Percentiles rank a stretch among this genome's conserved stretches.
Evolutionary conservation across 2,113 vertebrate species (phyloP).

Genomic region (Lagopus leucura): DNA sequence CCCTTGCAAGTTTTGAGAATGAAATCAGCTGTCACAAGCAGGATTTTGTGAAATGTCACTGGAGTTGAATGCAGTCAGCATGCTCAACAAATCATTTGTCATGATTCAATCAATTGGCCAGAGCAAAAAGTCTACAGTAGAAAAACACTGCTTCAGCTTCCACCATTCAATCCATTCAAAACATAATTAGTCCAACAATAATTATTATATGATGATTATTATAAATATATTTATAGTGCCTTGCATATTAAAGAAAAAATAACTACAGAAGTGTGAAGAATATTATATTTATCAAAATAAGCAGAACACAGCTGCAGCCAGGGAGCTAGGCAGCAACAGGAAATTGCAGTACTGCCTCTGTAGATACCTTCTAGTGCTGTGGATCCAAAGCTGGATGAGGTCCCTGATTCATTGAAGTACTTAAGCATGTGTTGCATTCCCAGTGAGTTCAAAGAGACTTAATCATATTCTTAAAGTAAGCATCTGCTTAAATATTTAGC

Average conservation of each 20-base stretch:
- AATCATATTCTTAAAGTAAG: conserved; percentile 42
- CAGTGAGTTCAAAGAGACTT: conserved; percentile 41
- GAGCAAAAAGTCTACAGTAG: neutral
- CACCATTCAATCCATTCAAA: neutral
- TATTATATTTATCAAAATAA: neutral
- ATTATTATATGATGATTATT: neutral
- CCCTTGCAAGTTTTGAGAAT: conserved; percentile 44
- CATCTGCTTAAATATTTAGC: conserved; percentile 42
- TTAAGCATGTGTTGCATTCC: conserved; percentile 38
- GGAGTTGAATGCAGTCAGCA: conserved; percentile 24
- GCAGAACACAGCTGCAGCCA: neutral
- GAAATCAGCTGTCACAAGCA: conserved; percentile 40
- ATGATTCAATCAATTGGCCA: conserved; percentile 3
- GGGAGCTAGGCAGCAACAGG: neutral
- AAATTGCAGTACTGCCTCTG: neutral
- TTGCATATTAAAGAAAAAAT: neutral
- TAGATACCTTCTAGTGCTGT: neutral
- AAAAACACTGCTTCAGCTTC: neutral
- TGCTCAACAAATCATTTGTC: conserved; percentile 49
- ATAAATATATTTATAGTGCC: neutral
- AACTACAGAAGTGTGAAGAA: neutral
- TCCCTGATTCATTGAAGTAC: conserved; percentile 1
- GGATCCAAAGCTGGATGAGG: conserved; percentile 7
- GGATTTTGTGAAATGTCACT: conserved; percentile 2
- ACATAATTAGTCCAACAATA: neutral